Evolutionary conservation across 2,888 invertebrate species (phyloP).

Genomic region (Caenorhabditis virilis): DNA sequence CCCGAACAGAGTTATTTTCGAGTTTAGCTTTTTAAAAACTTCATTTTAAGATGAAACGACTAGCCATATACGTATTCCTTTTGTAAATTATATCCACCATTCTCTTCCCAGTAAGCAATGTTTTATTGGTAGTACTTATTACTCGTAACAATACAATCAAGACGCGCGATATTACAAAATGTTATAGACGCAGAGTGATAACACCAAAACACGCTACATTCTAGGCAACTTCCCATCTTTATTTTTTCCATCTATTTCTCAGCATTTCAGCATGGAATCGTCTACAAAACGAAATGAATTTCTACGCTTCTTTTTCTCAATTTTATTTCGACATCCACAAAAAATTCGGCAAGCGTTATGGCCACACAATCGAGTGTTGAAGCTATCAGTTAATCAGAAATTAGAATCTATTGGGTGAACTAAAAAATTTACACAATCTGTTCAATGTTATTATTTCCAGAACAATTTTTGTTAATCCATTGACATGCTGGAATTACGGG

Average conservation of each 20-base stretch:
- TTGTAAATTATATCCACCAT: too few species aligned
- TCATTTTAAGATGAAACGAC: too few species aligned
- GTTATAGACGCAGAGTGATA: too few species aligned
- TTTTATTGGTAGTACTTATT: too few species aligned
- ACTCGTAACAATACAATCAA: too few species aligned
- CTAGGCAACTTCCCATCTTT: neutral
- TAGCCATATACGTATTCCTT: too few species aligned
- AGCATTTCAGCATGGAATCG: neutral
- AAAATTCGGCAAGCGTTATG: neutral
- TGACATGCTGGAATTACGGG: conserved; percentile 29
- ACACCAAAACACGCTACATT: conserved; percentile 1
- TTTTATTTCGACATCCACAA: neutral
- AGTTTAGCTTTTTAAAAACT: too few species aligned
- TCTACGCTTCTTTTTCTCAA: conserved; percentile 4
- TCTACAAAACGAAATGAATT: neutral
- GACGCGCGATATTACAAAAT: too few species aligned
- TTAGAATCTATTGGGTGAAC: neutral
- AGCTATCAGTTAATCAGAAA: neutral
- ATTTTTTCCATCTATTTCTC: neutral
- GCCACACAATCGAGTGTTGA: neutral
- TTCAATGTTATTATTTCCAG: conserved; percentile 13
- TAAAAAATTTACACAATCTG: too few species aligned
- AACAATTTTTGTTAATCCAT: conserved; percentile 22
- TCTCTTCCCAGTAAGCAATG: too few species aligned
- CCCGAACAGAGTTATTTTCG: too few species aligned